Evolutionary conservation across 2,797 vertebrate genomes (phyloP).

Genomic region (Chelidonichthys spinosus): DNA sequence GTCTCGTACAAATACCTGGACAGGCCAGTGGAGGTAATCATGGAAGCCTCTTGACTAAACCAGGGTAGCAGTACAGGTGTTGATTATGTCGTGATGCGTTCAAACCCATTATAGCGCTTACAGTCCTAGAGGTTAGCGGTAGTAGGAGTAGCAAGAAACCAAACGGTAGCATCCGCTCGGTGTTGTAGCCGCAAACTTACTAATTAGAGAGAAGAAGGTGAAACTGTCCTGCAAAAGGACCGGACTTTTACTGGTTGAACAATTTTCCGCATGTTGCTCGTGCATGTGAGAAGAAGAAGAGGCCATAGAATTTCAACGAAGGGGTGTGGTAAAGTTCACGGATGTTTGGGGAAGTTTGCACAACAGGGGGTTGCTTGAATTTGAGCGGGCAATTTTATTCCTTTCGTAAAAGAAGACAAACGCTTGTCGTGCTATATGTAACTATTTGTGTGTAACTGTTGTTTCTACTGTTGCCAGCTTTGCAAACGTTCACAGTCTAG

Average conservation of each 20-base stretch:
- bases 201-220: background rate
- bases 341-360: conserved; percentile 45
- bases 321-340: conserved; percentile 26
- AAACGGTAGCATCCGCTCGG: conserved; percentile 33
- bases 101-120: conserved; percentile 1
- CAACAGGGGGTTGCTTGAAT: conserved; percentile 22
- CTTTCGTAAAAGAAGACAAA: conserved; percentile 41
- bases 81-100: background rate
- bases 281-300: conserved; percentile 9
- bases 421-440: conserved; percentile 39
- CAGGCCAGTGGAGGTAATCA: background rate
- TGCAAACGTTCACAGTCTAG: conserved; percentile 47
- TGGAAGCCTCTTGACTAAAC: conserved; percentile 28
- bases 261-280: background rate
- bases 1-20: conserved; percentile 7
- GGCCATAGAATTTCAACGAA: background rate
- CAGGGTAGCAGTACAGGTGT: conserved; percentile 33
- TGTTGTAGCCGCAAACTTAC: background rate
- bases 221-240: background rate
- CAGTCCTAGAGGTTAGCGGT: background rate
- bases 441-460: conserved; percentile 45
- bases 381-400: conserved; percentile 29
- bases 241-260: background rate
- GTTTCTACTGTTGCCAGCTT: conserved; percentile 48
- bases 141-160: conserved; percentile 23